Evolutionary conservation across 53 echinoderm and acorn worm species (phyloP), one percentile per base, ranked within the genome.

Genomic region (Holothuria leucospilota): DNA sequence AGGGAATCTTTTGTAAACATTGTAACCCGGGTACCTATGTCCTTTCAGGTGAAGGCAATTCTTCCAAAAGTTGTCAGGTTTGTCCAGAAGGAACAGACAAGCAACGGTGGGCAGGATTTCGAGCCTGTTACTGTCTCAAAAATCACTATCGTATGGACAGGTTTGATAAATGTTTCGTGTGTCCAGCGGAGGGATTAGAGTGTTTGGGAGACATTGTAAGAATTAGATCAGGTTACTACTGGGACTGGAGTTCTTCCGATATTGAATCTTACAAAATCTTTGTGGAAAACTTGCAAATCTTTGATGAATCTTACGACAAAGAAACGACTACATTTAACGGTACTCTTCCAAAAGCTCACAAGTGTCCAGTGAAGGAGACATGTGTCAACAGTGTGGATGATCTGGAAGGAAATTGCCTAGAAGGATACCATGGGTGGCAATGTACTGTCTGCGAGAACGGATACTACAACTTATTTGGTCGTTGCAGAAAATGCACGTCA

Each of bases 351-450:
- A 49, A 46, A 51, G 49, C 23, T 25, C 67, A 83, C 51, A 51
- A n/a, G 40, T 83, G 84, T 49, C 64, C 42, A 2, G 64, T 26
- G 28, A 15, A 21, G 11, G 49, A 41, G n/a, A 46, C 38, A 10
- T 83, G 84, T 63, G 2, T 10, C 1, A 79, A 79, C 28, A 53
- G 58, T 56, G 29, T 20, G 2, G 77, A 53, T 53, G 21, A 23
- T 7, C 64, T 87, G 20, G 6, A 20, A 20, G 62, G 71, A 60
- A 79, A 67, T 24, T 87, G 87, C 29, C 34, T 20, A 4, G 66
- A 63, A 25, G 87, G 87, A 20, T 79, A 78, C 25, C 42, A 51
- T 65, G 87, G 87, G 2, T 87, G 87, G 87, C 61, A 79, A 63
- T 87, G 87, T 30, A 49, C 87, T 27, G 29, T n/a, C 8, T 87